Conservation (phyloP, 2,797 vertebrate genomes). For the Rachycentron canadum region DNA sequence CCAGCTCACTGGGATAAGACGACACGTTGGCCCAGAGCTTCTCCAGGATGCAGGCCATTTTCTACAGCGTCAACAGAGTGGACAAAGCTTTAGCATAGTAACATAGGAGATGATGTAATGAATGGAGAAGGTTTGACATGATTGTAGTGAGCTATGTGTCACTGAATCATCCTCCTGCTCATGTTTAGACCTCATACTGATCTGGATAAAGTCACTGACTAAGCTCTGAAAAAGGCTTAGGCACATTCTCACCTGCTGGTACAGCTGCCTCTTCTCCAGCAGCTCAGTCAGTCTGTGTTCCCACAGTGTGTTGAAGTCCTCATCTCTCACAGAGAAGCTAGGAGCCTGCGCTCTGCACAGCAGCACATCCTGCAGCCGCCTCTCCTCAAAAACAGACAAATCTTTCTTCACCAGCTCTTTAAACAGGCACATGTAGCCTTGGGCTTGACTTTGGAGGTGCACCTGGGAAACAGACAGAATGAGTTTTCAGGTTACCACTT, state of each 20-base stretch:
- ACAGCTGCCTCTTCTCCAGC: slow-evolving; percentile 69
- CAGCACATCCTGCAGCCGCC: slow-evolving; percentile 78
- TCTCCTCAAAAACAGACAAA: slow-evolving; percentile 76
- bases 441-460: slow-evolving; percentile 7
- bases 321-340: slow-evolving; percentile 18
- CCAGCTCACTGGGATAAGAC: slow-evolving; percentile 68
- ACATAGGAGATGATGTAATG: not conserved
- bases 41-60: slow-evolving; percentile 78
- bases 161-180: not conserved
- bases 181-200: not conserved
- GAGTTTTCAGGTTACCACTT: not conserved
- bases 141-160: not conserved
- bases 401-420: slow-evolving; percentile 70
- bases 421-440: slow-evolving; percentile 51
- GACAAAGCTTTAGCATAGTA: not conserved
- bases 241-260: slow-evolving; percentile 71
- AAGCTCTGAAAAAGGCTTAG: not conserved
- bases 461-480: slow-evolving; percentile 45
- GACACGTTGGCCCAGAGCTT: slow-evolving; percentile 73
- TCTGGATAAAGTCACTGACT: not conserved
- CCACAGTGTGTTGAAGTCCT: slow-evolving; percentile 66
- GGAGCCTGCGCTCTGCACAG: slow-evolving; percentile 48
- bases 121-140: not conserved
- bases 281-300: slow-evolving; percentile 65
- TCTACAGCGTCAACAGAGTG: slow-evolving; percentile 72